These are phyloP conservation scores for Centropyge bicolor DNA, from an alignment of 2,797 vertebrate species.

Conservation along the genomic window DNA sequence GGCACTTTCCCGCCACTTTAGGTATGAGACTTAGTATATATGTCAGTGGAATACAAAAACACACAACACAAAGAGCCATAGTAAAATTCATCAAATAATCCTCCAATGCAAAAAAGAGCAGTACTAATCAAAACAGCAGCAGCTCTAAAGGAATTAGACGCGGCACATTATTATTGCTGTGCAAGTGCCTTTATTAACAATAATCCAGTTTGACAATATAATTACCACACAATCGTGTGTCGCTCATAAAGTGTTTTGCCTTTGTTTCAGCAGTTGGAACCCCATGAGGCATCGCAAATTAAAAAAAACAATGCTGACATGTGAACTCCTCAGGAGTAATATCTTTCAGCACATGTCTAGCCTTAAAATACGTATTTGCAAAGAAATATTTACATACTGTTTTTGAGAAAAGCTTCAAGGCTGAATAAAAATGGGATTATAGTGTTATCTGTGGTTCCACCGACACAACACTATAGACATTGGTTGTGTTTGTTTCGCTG, in stretches of 20 bases:
- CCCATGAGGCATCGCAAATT: conserved; percentile 48
- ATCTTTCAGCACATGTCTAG: conserved; percentile 46
- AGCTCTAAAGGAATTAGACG: conserved; percentile 66
- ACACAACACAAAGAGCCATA: conserved; percentile 21
- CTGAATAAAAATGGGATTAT: conserved; percentile 53
- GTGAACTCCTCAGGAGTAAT: conserved; percentile 40
- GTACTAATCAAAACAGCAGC: conserved; percentile 51
- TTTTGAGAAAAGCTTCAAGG: conserved; percentile 30
- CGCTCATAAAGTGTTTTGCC: conserved; percentile 54
- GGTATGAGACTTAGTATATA: not conserved
- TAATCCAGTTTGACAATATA: conserved; percentile 76
- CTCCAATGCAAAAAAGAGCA: conserved; percentile 35
- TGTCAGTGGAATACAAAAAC: conserved; percentile 45
- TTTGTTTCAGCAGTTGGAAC: conserved; percentile 63
- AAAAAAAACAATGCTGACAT: conserved; percentile 44
- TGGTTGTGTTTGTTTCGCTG: conserved; percentile 4
- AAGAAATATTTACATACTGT: conserved; percentile 5
- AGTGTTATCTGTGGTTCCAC: conserved; percentile 20
- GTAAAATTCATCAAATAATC: conserved; percentile 43
- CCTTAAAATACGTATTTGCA: conserved; percentile 42
- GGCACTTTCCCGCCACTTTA: conserved; percentile 16
- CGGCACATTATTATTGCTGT: conserved; percentile 51
- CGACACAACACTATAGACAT: not conserved
- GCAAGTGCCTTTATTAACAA: conserved; percentile 57
- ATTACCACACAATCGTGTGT: conserved; percentile 68